Percentiles rank a stretch among this genome's conserved stretches.
phyloP scores from a whole-genome alignment of 2,797 vertebrate genomes.

The Menidia menidia region DNA sequence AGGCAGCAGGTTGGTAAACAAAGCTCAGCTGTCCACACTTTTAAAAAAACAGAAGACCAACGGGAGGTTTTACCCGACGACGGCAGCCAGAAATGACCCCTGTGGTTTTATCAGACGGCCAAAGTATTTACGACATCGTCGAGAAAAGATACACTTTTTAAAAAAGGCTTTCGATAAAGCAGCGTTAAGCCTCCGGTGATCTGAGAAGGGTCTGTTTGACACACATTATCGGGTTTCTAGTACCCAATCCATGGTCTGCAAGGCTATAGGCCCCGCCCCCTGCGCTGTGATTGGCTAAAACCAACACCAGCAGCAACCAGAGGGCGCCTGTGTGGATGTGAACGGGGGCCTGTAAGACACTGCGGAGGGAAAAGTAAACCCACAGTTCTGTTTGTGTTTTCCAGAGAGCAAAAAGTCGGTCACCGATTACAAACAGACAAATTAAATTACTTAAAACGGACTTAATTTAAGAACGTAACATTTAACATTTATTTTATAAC shows the following conservation, averaged over 20 bases:
- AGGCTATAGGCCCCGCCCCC: slow-evolving; percentile 12
- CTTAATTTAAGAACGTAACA: too few relatives aligned
- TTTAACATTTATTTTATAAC: too few relatives aligned
- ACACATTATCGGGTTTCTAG: too few relatives aligned
- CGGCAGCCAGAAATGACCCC: background rate
- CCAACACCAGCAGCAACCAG: fast-evolving
- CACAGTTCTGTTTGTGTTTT: background rate
- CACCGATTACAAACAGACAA: too few relatives aligned
- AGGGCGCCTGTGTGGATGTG: slow-evolving; percentile 7
- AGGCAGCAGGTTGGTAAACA: background rate
- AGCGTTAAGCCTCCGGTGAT: fast-evolving
- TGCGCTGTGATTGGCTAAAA: slow-evolving; percentile 37
- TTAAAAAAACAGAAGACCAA: background rate
- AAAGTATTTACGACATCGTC: background rate
- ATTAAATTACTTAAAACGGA: too few relatives aligned
- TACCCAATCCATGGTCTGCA: background rate
- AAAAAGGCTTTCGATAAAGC: background rate
- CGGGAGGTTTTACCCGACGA: too few relatives aligned
- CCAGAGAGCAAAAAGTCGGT: background rate
- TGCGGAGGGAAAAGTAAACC: background rate
- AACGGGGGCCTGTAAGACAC: background rate
- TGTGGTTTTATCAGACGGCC: background rate
- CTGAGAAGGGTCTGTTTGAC: background rate
- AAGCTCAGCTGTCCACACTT: background rate
- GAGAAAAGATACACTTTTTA: background rate